A percentile compares a stretch with the other conserved stretches of the same genome.
Conservation (phyloP, 2,113 vertebrate genomes). For the Excalfactoria chinensis region DNA sequence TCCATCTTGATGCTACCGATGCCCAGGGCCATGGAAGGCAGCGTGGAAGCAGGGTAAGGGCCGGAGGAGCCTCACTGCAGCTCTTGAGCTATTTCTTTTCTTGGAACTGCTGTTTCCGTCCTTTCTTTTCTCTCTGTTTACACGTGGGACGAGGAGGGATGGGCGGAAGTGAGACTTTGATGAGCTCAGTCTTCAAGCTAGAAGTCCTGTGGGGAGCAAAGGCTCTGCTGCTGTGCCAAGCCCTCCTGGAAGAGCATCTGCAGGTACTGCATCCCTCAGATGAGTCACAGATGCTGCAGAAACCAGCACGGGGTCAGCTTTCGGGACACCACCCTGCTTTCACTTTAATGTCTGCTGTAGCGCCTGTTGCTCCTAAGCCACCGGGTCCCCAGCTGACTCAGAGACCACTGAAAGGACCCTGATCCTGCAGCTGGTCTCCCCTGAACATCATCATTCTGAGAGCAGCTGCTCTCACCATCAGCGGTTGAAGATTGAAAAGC, state of each 20-base stretch:
- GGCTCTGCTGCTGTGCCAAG: background rate
- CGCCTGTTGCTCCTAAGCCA: background rate
- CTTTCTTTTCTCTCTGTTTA: background rate
- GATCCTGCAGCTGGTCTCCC: background rate
- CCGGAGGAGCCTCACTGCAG: background rate
- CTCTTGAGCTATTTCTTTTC: background rate
- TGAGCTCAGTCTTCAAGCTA: background rate
- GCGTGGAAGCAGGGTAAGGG: constrained; percentile 59
- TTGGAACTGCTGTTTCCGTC: background rate
- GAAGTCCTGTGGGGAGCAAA: fast-evolving
- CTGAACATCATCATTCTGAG: background rate
- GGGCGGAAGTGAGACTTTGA: background rate
- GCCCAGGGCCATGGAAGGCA: background rate
- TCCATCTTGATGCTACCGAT: background rate
- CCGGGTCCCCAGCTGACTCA: background rate
- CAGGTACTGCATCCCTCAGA: fast-evolving
- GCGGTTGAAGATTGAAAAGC: background rate
- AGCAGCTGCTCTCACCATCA: background rate
- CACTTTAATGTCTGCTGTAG: background rate
- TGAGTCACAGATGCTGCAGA: background rate
- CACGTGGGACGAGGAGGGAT: background rate
- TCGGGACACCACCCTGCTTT: background rate
- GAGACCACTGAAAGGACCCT: background rate
- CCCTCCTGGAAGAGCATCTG: background rate
- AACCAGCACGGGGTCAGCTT: background rate